Percentiles rank a stretch among this genome's conserved stretches.
Conservation (phyloP, 2,888 invertebrate species). For the Meloe dianella region DNA sequence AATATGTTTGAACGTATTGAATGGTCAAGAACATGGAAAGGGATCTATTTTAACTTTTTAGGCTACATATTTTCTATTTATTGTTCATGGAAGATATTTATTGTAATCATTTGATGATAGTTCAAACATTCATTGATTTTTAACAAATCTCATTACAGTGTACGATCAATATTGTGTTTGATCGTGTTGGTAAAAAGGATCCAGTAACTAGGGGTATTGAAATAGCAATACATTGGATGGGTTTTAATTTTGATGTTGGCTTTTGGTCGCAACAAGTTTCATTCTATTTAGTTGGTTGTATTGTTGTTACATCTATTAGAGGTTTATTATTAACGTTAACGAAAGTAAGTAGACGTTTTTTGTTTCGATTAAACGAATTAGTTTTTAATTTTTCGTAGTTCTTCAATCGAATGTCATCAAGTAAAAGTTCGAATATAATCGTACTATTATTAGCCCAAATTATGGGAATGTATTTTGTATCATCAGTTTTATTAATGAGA, state of each 20-base stretch:
- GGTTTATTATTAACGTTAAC: constrained; percentile 95
- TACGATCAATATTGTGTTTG: constrained; percentile 98
- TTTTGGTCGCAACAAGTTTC: constrained; percentile 99
- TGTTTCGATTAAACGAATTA: too few species aligned
- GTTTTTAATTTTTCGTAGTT: constrained; percentile 70
- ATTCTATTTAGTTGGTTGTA: constrained; percentile 95
- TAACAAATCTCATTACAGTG: constrained; percentile 69
- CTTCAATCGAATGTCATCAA: constrained; percentile 98
- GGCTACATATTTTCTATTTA: constrained; percentile 99
- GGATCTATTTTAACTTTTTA: constrained; percentile 96
- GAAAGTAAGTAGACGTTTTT: constrained; percentile 69
- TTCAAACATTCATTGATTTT: constrained; percentile 12
- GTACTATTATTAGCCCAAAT: constrained; percentile 96
- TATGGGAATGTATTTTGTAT: constrained; percentile 99
- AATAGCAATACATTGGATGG: constrained; percentile 96
- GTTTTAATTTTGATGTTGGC: constrained; percentile 93
- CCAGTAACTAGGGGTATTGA: constrained; percentile 96
- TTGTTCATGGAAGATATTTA: constrained; percentile 99
- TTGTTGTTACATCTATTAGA: constrained; percentile 96
- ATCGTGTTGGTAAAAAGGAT: constrained; percentile 97
- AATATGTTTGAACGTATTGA: constrained; percentile 90
- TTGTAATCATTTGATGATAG: constrained; percentile 75
- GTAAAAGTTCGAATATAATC: constrained; percentile 97
- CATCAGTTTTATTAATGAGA: constrained; percentile 93
- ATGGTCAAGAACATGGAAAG: constrained; percentile 96